A percentile compares a stretch with the other conserved stretches of the same genome.
phyloP scores from a whole-genome alignment of 1,140 invertebrate species.

The Dryas iulia region DNA sequence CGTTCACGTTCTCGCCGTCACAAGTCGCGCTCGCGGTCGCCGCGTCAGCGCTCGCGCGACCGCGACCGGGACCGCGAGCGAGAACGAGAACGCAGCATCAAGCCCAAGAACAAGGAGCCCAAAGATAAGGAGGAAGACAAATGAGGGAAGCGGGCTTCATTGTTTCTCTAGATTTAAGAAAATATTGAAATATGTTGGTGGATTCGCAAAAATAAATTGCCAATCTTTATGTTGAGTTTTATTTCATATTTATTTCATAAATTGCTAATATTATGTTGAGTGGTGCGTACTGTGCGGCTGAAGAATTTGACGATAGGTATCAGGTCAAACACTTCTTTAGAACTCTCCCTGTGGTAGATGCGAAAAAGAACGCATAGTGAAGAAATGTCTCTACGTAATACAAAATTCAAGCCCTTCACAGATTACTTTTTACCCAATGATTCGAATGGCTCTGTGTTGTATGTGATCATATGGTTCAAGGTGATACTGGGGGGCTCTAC shows the following conservation, averaged over 20 bases:
- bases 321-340: too few relatives aligned
- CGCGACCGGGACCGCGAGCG: constrained; percentile 51
- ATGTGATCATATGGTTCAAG: too few relatives aligned
- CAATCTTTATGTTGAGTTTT: neutral
- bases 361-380: too few relatives aligned
- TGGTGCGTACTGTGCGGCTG: too few relatives aligned
- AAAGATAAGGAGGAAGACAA: constrained; percentile 75
- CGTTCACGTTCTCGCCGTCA: constrained; percentile 72
- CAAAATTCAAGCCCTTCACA: too few relatives aligned
- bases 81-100: constrained; percentile 57
- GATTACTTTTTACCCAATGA: too few relatives aligned
- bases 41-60: constrained; percentile 49
- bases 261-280: too few relatives aligned
- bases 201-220: neutral
- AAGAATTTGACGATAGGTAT: too few relatives aligned
- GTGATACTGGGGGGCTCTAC: too few relatives aligned
- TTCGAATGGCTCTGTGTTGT: too few relatives aligned
- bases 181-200: constrained; percentile 1
- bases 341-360: too few relatives aligned
- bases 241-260: neutral
- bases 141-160: constrained; percentile 29
- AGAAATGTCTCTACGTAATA: too few relatives aligned
- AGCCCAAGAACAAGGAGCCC: constrained; percentile 62
- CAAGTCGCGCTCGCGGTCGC: constrained; percentile 74
- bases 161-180: constrained; percentile 4